Conservation (phyloP, 2,888 invertebrate genomes). For the Dicycla oo region DNA sequence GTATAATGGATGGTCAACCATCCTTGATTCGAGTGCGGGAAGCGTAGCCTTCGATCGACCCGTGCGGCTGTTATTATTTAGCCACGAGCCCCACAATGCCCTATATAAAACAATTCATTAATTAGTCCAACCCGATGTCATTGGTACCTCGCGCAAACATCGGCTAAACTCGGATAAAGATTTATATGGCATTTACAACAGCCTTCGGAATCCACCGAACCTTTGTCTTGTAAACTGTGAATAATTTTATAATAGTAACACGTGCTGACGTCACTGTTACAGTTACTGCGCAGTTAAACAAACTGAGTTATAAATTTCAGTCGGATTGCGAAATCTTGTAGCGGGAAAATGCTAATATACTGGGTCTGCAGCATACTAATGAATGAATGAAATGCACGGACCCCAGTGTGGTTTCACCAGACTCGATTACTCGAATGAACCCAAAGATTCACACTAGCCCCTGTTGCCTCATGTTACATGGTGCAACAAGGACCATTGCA, state of each 20-base stretch:
- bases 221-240: slow-evolving; percentile 68
- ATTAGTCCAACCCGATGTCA: slow-evolving; percentile 29
- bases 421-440: too few species aligned
- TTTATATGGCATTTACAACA: slow-evolving; percentile 62
- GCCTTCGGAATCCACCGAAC: slow-evolving; percentile 48
- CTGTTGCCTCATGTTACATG: too few species aligned
- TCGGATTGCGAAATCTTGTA: slow-evolving; percentile 17
- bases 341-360: not conserved
- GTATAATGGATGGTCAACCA: too few species aligned
- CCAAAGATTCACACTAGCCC: too few species aligned
- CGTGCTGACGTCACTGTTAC: slow-evolving; percentile 64
- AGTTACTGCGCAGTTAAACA: slow-evolving; percentile 43
- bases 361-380: not conserved
- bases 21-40: too few species aligned
- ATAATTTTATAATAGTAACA: slow-evolving; percentile 67
- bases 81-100: not conserved
- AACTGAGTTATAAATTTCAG: slow-evolving; percentile 20
- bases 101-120: slow-evolving; percentile 22
- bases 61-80: too few species aligned
- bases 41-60: too few species aligned
- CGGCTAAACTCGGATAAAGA: slow-evolving; percentile 54
- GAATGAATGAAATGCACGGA: too few species aligned
- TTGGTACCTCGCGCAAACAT: slow-evolving; percentile 55
- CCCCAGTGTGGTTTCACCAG: too few species aligned
- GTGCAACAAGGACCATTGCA: too few species aligned